These are phyloP conservation scores for Parambassis ranga DNA, from an alignment of 2,797 vertebrate genomes.

Conservation along the genomic window DNA sequence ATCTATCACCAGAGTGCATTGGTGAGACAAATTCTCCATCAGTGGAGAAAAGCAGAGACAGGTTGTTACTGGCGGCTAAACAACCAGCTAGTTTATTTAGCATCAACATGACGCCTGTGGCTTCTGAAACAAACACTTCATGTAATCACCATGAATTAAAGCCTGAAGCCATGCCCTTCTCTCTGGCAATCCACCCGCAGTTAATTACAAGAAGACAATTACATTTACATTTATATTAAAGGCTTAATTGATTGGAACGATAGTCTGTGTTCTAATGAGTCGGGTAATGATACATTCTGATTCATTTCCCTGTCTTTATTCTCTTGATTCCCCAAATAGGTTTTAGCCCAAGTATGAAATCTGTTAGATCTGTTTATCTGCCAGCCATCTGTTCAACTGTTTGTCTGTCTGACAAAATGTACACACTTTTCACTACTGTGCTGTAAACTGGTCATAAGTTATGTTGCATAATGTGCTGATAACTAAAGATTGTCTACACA, in stretches of 20 bases:
- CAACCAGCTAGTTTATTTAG: slow-evolving; percentile 22
- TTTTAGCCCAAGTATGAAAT: slow-evolving; percentile 22
- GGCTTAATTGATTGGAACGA: slow-evolving; percentile 68
- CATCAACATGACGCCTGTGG: slow-evolving; percentile 16
- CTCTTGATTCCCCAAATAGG: slow-evolving; percentile 39
- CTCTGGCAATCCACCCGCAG: slow-evolving; percentile 35
- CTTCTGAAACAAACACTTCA: slow-evolving; percentile 54
- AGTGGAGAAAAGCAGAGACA: background rate
- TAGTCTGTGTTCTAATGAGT: slow-evolving; percentile 58
- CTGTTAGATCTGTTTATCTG: slow-evolving; percentile 23
- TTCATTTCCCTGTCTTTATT: slow-evolving; percentile 45
- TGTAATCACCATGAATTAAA: slow-evolving; percentile 42
- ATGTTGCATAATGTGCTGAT: background rate
- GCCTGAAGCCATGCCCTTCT: slow-evolving; percentile 23
- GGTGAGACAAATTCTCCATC: slow-evolving; percentile 26
- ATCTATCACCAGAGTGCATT: slow-evolving; percentile 22
- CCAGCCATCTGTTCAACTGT: slow-evolving; percentile 39
- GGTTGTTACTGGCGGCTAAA: slow-evolving; percentile 2
- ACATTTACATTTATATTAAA: slow-evolving; percentile 77
- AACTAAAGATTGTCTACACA: background rate
- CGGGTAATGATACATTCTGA: slow-evolving; percentile 54
- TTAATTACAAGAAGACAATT: slow-evolving; percentile 61
- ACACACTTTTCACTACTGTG: background rate
- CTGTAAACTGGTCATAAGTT: background rate
- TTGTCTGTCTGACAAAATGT: slow-evolving; percentile 1